phyloP scores from a whole-genome alignment of 2,797 vertebrate species.

The Macrochelys suwanniensis region DNA sequence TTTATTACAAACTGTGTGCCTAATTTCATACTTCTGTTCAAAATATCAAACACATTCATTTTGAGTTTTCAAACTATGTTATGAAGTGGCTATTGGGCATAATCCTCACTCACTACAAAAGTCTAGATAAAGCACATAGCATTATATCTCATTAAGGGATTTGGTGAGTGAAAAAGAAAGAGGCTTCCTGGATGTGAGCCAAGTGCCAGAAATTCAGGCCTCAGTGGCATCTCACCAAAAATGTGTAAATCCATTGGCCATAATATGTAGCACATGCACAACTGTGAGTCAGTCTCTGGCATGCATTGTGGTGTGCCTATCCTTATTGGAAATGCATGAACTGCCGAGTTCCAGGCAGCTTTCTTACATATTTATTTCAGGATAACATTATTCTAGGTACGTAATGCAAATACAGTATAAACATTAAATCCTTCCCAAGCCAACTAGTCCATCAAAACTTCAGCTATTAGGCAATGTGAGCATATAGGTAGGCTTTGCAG shows the following conservation, averaged over 20 bases:
- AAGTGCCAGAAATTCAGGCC: constrained; percentile 12
- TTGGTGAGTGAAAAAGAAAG: neutral
- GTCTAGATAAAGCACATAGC: neutral
- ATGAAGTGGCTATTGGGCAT: neutral
- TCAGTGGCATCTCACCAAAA: neutral
- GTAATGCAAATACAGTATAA: neutral
- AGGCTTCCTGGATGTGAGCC: neutral
- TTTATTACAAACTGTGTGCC: neutral
- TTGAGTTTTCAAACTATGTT: neutral
- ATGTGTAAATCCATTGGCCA: neutral
- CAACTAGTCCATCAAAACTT: constrained; percentile 6
- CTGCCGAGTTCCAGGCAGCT: neutral
- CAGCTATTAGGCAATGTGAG: neutral
- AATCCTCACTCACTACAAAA: neutral
- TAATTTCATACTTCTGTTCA: neutral
- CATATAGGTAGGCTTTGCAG: neutral
- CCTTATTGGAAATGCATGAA: neutral
- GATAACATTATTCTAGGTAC: neutral
- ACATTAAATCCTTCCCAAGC: neutral
- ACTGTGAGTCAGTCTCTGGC: neutral
- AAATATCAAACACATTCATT: neutral
- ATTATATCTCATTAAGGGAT: neutral
- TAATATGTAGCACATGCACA: neutral
- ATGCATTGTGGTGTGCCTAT: neutral
- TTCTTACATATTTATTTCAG: neutral